Evolutionary conservation across 2,113 vertebrate genomes (phyloP), one percentile per base, ranked within the genome.

Genomic region (Mixornis gularis): DNA sequence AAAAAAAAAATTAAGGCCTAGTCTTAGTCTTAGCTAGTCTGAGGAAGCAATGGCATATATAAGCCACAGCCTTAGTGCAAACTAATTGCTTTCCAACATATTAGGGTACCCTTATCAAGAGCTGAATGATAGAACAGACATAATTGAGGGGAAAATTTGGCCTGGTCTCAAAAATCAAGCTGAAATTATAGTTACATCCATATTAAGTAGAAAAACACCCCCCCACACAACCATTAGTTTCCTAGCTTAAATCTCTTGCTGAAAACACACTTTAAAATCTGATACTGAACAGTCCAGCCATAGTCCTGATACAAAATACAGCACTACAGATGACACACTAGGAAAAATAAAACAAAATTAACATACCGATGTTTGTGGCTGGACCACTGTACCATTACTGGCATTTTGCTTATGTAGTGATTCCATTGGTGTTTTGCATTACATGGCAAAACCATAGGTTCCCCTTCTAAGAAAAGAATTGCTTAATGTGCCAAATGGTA

Each of bases 401-500:
- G 98, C 98, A 98, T 98, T 98, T 98, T 97, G 98, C 98, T 98
- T 98, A 98, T 98, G 97, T 98, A 98, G 98, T 98, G 98, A 98
- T 98, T 98, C 98, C 97, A 97, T 95, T 98, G 98, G 98, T 98
- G 97, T 98, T 98, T 97, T 97, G 97, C 97, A 97, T 95, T 96
- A 94, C 94, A 96, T 79, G 96, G 93, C 87, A 94, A 97, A 96
- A 97, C 90, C 95, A 96, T 94, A 94, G 95, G 89, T 94, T 95
- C 86, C 83, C 95, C 92, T 96, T 96, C 95, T 96, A 96, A 96
- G 93, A 97, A 96, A 97, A 96, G 97, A 96, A 95, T 92, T 92
- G 96, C 87, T 97, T 76, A 74, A 97, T 89, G 96, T 97, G 97
- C 97, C 98, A 98, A 97, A 97, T 90, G 96, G 97, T 95, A 98